These are phyloP conservation scores for Gobio gobio DNA, from an alignment of 2,113 vertebrate genomes.

Conservation along the genomic window DNA sequence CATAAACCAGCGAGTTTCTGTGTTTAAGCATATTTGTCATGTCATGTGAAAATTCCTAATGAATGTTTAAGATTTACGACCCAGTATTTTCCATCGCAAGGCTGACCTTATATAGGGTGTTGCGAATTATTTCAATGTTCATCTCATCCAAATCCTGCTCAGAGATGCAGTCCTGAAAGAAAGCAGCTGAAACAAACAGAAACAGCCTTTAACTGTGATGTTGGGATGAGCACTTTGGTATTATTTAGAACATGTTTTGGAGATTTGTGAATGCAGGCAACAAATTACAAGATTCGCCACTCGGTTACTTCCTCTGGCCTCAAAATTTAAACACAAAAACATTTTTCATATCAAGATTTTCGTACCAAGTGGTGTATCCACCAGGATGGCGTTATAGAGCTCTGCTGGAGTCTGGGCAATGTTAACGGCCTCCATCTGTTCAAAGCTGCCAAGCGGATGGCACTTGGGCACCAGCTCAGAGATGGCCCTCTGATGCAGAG, in stretches of 20 bases:
- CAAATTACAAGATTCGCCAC: not conserved
- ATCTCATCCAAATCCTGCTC: slow-evolving; percentile 99
- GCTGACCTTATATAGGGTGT: slow-evolving; percentile 94
- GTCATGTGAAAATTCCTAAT: not conserved
- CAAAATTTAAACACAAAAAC: not conserved
- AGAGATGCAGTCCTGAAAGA: slow-evolving; percentile 99
- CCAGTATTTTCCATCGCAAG: not conserved
- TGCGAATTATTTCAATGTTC: slow-evolving; percentile 99
- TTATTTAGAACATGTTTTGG: not conserved
- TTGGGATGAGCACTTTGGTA: not conserved
- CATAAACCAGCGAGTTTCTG: not conserved
- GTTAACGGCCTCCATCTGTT: slow-evolving; percentile 99
- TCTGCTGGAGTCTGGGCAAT: slow-evolving; percentile 97
- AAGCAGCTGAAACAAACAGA: slow-evolving; percentile 82
- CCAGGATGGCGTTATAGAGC: slow-evolving; percentile 97
- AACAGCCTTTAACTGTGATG: not conserved
- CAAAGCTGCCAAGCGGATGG: slow-evolving; percentile 95
- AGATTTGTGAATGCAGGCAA: not conserved
- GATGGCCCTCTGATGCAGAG: slow-evolving; percentile 94
- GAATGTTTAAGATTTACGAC: not conserved
- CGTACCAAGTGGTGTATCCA: slow-evolving; percentile 95
- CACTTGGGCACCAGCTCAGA: slow-evolving; percentile 96
- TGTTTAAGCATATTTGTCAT: not conserved
- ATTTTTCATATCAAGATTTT: not conserved
- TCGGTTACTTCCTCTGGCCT: not conserved